These are phyloP conservation scores for Stegana nigrithorax DNA, from an alignment of 2,888 invertebrate species.

Conservation along the genomic window DNA sequence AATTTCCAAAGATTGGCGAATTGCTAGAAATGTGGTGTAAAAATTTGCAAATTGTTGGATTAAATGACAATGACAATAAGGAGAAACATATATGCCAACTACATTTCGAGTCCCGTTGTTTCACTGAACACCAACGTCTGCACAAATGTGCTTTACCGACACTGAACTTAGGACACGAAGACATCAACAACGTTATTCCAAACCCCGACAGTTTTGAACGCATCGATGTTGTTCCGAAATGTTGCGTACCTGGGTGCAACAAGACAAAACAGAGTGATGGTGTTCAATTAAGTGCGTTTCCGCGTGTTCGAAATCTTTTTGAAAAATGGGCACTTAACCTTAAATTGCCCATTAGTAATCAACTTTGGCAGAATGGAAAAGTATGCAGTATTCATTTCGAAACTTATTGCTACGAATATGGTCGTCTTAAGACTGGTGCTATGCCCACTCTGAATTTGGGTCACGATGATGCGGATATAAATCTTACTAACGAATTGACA, in stretches of 20 bases:
- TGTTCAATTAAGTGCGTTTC: constrained; percentile 36
- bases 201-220: constrained; percentile 42
- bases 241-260: constrained; percentile 45
- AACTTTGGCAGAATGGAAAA: constrained; percentile 27
- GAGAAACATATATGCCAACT: constrained; percentile 44
- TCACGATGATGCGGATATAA: constrained; percentile 35
- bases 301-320: constrained; percentile 33
- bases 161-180: constrained; percentile 45
- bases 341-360: constrained; percentile 29
- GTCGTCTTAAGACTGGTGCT: constrained; percentile 31
- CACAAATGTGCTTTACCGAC: constrained; percentile 50
- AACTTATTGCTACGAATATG: constrained; percentile 31
- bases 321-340: constrained; percentile 52
- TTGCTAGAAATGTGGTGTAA: constrained; percentile 43
- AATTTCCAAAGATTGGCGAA: constrained; percentile 28
- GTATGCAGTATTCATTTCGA: constrained; percentile 52
- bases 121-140: constrained; percentile 32
- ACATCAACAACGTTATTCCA: constrained; percentile 30
- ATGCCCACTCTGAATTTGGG: constrained; percentile 53
- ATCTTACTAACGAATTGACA: background rate
- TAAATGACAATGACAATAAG: constrained; percentile 16
- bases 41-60: constrained; percentile 43
- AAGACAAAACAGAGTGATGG: constrained; percentile 27
- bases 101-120: constrained; percentile 53
- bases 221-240: constrained; percentile 15